Percentiles rank a stretch among this genome's conserved stretches.
These are phyloP conservation scores for Channa argus DNA, from an alignment of 2,113 vertebrate species.

Conservation along the genomic window DNA sequence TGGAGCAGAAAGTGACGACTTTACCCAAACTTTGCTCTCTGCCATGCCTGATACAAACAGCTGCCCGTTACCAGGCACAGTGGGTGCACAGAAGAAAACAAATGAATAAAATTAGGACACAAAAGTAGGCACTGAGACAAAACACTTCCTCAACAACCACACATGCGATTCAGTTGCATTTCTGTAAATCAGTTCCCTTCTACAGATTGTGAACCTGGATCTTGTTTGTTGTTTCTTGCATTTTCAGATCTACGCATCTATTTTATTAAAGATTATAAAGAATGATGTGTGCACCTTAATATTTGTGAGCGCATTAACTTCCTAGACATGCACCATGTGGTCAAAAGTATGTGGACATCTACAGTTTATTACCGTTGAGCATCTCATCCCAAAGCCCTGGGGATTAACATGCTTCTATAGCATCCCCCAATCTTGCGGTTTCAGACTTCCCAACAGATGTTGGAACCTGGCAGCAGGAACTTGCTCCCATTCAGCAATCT, in stretches of 20 bases:
- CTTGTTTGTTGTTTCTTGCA: no score
- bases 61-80: constrained; percentile 7
- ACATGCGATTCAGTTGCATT: neutral
- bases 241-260: neutral
- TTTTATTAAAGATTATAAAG: neutral
- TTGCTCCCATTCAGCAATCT: neutral
- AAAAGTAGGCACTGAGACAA: neutral
- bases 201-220: neutral
- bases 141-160: no score
- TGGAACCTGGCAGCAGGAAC: neutral
- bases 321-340: neutral
- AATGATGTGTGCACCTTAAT: neutral
- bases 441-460: neutral
- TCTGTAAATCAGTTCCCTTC: neutral
- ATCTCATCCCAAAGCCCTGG: neutral
- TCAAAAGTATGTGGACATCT: neutral
- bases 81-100: neutral
- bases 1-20: constrained; percentile 87
- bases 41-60: constrained; percentile 49
- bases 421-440: neutral
- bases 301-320: neutral
- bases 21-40: constrained; percentile 83
- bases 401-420: neutral
- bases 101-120: neutral
- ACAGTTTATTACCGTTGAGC: neutral